A percentile compares a stretch with the other conserved stretches of the same genome.
These are phyloP conservation scores for Xiphorhynchus erythropygius DNA, from an alignment of 2,797 vertebrate species.

Conservation along the genomic window DNA sequence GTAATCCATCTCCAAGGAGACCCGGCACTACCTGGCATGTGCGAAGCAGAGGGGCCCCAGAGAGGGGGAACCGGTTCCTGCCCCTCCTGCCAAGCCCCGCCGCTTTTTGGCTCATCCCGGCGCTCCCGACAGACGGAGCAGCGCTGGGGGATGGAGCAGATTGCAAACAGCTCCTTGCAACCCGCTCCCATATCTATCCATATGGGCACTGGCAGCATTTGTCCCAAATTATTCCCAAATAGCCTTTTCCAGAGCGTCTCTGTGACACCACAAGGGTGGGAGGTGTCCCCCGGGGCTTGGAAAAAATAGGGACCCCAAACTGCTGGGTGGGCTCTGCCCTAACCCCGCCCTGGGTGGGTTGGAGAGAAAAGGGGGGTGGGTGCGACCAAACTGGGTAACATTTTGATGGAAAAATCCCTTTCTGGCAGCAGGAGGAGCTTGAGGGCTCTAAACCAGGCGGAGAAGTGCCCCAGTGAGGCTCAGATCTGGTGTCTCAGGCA, in stretches of 20 bases:
- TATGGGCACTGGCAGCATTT: rapidly evolving
- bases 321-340: not conserved
- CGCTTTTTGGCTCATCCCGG: not conserved
- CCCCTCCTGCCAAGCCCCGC: not conserved
- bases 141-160: not conserved
- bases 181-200: rapidly evolving
- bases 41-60: not conserved
- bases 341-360: rapidly evolving
- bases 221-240: not conserved
- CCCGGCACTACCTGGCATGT: not conserved
- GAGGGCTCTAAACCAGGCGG: rapidly evolving
- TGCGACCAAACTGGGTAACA: not conserved
- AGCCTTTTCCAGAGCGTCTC: rapidly evolving
- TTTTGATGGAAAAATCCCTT: not conserved
- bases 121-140: not conserved
- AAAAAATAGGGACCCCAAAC: rapidly evolving
- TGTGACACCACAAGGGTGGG: rapidly evolving
- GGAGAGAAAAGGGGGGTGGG: rapidly evolving
- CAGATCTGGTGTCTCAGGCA: not conserved
- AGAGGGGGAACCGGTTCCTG: not conserved
- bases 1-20: constrained; percentile 56
- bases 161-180: not conserved
- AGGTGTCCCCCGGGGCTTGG: not conserved
- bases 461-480: rapidly evolving
- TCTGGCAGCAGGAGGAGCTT: not conserved